Evolutionary conservation across 2,113 vertebrate species (phyloP).

Genomic region (Tapirus terrestris): DNA sequence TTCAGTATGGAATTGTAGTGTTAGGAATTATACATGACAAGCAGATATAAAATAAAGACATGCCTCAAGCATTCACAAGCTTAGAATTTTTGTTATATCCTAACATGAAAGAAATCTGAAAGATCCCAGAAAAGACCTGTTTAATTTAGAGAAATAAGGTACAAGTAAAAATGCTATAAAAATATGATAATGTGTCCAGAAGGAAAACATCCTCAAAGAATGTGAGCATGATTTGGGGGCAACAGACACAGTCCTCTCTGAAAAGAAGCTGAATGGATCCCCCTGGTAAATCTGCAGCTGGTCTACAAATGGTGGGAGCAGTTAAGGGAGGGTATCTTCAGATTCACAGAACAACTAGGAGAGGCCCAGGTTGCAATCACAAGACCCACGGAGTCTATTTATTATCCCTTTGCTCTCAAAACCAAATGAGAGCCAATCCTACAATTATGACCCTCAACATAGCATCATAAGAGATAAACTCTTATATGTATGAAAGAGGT

Average conservation of each 20-base stretch:
- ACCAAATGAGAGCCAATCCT: neutral
- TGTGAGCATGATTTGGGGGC: neutral
- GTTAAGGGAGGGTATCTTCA: neutral
- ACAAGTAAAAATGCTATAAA: constrained; percentile 21
- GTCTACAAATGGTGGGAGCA: neutral
- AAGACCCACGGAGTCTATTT: neutral
- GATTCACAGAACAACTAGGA: neutral
- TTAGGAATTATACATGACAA: constrained; percentile 50
- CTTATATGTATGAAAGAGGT: neutral
- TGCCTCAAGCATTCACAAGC: neutral
- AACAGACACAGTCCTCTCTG: neutral
- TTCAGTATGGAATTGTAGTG: constrained; percentile 8
- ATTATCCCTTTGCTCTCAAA: constrained; percentile 7
- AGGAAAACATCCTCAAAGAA: constrained; percentile 38
- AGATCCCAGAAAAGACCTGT: neutral
- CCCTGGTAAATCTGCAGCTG: neutral
- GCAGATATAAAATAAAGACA: constrained; percentile 58
- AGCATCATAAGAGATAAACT: neutral
- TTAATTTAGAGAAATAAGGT: constrained; percentile 38
- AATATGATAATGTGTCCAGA: constrained; percentile 9
- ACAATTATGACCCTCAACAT: neutral
- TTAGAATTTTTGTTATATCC: neutral
- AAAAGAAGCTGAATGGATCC: neutral
- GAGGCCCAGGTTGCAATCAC: neutral
- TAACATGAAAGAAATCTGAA: constrained; percentile 46